phyloP scores from a whole-genome alignment of 2,888 invertebrate genomes.

The Calameuta filiformis region DNA sequence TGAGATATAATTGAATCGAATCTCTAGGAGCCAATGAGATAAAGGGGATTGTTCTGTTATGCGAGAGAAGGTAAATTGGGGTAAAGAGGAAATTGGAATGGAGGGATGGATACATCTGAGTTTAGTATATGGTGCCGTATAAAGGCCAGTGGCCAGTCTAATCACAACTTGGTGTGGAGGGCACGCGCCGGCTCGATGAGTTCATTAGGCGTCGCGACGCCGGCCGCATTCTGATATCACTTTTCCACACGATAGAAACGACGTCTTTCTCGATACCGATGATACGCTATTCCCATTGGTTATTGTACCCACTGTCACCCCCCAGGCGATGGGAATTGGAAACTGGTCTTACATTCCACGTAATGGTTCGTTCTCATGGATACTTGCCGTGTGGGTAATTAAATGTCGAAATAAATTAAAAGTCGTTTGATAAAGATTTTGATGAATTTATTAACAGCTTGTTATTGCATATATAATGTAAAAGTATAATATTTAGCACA shows the following conservation, averaged over 20 bases:
- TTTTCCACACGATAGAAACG: slow-evolving; percentile 35
- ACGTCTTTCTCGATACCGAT: slow-evolving; percentile 3
- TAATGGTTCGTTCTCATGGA: too few species aligned
- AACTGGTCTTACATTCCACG: too few species aligned
- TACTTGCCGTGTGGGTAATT: background rate
- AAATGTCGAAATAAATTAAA: background rate
- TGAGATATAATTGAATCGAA: slow-evolving; percentile 51
- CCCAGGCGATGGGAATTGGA: too few species aligned
- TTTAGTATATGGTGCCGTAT: background rate
- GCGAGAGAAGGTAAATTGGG: background rate
- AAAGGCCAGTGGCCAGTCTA: slow-evolving; percentile 19
- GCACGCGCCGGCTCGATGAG: slow-evolving; percentile 61
- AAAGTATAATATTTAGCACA: too few species aligned
- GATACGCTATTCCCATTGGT: background rate
- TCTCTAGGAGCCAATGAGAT: background rate
- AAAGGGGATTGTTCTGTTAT: background rate
- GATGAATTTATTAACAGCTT: too few species aligned
- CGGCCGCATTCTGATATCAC: slow-evolving; percentile 56
- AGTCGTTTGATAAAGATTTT: background rate
- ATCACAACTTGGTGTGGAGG: slow-evolving; percentile 27
- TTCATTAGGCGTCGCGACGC: slow-evolving; percentile 62
- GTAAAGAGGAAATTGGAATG: background rate
- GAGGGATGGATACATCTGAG: too few species aligned
- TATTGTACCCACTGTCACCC: background rate
- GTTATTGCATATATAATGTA: too few species aligned